Conservation (phyloP, 1,140 invertebrate species). For the Zophobas atratus region DNA sequence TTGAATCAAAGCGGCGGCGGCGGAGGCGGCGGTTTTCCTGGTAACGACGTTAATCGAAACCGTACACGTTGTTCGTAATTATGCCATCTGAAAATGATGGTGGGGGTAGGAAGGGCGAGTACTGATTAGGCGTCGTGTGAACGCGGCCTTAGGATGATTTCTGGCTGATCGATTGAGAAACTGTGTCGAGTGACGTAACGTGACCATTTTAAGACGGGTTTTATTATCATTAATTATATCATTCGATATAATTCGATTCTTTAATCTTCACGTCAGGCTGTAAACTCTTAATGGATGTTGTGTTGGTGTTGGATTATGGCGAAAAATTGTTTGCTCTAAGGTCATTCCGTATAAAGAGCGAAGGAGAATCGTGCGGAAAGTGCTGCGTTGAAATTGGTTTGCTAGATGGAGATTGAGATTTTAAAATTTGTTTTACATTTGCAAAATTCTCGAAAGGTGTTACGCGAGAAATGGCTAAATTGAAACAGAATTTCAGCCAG, state of each 20-base stretch:
- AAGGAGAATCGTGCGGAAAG: no score
- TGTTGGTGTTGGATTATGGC: background rate
- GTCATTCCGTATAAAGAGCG: no score
- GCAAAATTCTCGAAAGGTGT: no score
- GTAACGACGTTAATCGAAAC: background rate
- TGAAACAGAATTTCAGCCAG: no score
- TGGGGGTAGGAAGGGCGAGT: no score
- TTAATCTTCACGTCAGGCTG: background rate
- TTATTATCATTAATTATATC: slow-evolving; percentile 15
- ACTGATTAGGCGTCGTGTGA: no score
- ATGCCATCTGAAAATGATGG: background rate
- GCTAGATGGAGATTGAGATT: no score
- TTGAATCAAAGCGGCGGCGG: background rate
- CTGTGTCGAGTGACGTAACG: slow-evolving; percentile 3
- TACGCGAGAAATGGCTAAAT: no score
- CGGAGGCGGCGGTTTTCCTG: background rate
- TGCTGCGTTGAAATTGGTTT: no score
- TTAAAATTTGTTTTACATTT: no score
- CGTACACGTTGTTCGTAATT: background rate
- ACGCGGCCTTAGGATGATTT: background rate
- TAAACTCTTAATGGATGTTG: slow-evolving; percentile 2
- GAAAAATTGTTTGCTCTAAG: background rate
- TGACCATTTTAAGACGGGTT: background rate
- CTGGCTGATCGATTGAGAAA: background rate
- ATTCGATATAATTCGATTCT: slow-evolving; percentile 14